Base-by-base conservation (phyloP, 2,113 vertebrate genomes). In the Bostrychus sinensis region DNA sequence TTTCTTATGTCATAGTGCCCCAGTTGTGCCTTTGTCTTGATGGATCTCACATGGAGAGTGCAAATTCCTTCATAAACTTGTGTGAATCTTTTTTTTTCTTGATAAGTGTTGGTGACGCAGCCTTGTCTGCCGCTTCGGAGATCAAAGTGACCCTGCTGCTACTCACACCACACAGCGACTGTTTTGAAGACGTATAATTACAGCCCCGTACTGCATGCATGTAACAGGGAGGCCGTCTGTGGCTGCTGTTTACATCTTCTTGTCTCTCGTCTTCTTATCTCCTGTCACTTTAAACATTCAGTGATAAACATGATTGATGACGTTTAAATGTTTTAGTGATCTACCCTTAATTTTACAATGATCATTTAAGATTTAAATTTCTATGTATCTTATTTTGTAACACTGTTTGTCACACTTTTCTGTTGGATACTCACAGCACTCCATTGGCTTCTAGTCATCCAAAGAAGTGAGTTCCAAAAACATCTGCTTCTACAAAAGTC, bases 121-220 rank as follows among this genome's bases (percentile, higher is more conserved):
- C 66, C 46, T 39, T 50, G 58, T 62, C 66, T 68, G 59, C 64
- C 62, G 43, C 64, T 20, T 19, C 45, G 36, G 45, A 46, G 81
- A 81, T 84, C 72, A 86, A 79, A 82, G 77, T 30, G 37, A 68
- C 26, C 39, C 68, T 28, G 19, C 73, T 61, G 60, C n/a, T 43
- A 42, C 62, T 65, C 62, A 23, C 58, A 63, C 1, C 50, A 67
- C 66, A 69, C 70, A 74, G 78, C 53, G 63, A 62, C 66, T 62
- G 50, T 73, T 77, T 48, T 60, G 58, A 56, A 13, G 11, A 78
- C 26, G 36, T 77, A 39, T 75, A 85, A 84, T 82, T 84, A 77
- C 61, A 70, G 62, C 54, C 57, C n/a, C 9, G 9, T 20, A 55
- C 50, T 78, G 70, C 68, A 46, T 48, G 50, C 64, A 48, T 70